phyloP scores from a whole-genome alignment of 2,113 vertebrate species.

The Larimichthys polyactis region DNA sequence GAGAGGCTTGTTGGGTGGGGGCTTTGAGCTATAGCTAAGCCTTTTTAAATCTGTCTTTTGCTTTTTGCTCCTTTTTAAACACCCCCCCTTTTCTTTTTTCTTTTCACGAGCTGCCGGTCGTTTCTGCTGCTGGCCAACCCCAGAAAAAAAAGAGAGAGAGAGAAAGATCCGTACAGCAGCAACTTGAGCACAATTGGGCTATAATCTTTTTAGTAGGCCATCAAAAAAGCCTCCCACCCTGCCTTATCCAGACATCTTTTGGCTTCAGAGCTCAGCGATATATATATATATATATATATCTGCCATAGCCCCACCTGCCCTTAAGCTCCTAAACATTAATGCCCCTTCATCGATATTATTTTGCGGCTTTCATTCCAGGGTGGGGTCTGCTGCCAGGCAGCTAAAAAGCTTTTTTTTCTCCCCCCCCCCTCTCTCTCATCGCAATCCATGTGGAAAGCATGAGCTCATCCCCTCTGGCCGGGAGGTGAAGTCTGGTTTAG shows the following conservation, averaged over 20 bases:
- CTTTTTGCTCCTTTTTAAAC: conserved; percentile 57
- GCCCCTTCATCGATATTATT: conserved; percentile 64
- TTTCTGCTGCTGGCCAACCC: conserved; percentile 47
- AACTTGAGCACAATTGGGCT: conserved; percentile 47
- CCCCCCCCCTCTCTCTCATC: conserved; percentile 22
- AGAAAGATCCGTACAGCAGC: conserved; percentile 7
- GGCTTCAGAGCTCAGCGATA: conserved; percentile 22
- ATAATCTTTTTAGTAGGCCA: conserved; percentile 63
- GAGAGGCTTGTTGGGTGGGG: conserved; percentile 59
- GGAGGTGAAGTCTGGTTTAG: conserved; percentile 79
- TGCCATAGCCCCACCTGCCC: conserved; percentile 23
- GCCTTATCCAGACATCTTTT: conserved; percentile 63
- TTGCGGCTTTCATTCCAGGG: conserved; percentile 76
- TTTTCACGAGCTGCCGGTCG: conserved; percentile 40
- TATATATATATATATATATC: background rate
- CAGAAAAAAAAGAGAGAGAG: background rate
- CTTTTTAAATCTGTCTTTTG: conserved; percentile 67
- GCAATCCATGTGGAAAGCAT: conserved; percentile 77
- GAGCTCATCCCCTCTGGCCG: conserved; percentile 78
- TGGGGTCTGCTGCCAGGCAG: conserved; percentile 82
- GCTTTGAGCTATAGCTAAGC: conserved; percentile 68
- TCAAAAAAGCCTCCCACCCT: conserved; percentile 51
- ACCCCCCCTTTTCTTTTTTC: no score
- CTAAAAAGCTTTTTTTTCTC: conserved; percentile 61
- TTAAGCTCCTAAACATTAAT: conserved; percentile 7